Conservation (phyloP, 2,797 vertebrate species). For the Anguilla marmorata region DNA sequence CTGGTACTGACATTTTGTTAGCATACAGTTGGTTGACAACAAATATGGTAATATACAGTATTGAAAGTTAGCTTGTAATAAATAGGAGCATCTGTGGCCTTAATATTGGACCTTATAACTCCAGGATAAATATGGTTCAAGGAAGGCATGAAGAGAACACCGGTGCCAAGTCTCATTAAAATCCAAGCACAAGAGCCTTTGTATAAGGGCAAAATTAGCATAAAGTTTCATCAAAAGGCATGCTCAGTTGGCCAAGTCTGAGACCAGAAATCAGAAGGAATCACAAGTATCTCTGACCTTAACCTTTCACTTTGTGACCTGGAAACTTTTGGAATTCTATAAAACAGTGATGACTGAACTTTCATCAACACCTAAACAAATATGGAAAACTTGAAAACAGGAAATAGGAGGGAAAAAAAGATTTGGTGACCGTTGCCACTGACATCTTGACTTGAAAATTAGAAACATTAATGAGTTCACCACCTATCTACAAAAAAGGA, state of each 20-base stretch:
- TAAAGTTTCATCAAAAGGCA: neutral
- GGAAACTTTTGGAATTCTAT: neutral
- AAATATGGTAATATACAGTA: neutral
- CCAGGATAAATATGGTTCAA: neutral
- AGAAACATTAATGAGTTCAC: neutral
- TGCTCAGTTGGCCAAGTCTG: neutral
- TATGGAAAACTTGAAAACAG: neutral
- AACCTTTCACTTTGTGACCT: neutral
- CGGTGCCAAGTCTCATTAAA: constrained; percentile 7
- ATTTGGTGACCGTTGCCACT: neutral
- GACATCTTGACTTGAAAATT: neutral
- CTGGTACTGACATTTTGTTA: neutral
- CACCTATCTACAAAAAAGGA: neutral
- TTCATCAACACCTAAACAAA: neutral
- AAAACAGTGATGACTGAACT: neutral
- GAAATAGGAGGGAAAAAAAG: neutral
- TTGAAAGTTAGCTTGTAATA: neutral
- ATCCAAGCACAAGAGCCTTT: constrained; percentile 4
- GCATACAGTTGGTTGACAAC: neutral
- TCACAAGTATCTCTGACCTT: neutral
- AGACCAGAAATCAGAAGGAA: neutral
- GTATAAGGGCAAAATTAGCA: neutral
- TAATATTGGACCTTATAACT: neutral
- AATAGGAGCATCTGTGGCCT: neutral
- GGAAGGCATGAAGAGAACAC: neutral